These are phyloP conservation scores for Polyommatus icarus DNA, from an alignment of 2,888 invertebrate genomes.

Conservation along the genomic window DNA sequence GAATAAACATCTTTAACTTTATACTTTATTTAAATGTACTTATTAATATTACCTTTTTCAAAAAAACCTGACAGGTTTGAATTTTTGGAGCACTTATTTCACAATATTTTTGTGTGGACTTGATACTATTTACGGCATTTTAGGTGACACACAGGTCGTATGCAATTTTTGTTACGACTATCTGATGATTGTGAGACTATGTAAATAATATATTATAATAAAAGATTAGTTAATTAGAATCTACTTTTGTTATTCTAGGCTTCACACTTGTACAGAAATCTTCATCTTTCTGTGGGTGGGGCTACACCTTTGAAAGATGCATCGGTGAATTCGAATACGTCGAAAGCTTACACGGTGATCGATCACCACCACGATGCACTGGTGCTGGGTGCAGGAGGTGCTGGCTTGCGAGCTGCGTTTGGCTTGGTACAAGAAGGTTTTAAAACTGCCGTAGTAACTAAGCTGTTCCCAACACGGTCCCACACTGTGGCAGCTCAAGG, in stretches of 20 bases:
- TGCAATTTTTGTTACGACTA: background rate
- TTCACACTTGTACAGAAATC: constrained; percentile 65
- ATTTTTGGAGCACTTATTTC: constrained; percentile 3
- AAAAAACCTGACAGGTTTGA: background rate
- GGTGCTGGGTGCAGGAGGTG: constrained; percentile 98
- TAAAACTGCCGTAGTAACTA: constrained; percentile 98
- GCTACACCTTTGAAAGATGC: constrained; percentile 65
- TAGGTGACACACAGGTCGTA: background rate
- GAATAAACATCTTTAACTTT: background rate
- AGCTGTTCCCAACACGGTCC: constrained; percentile 98
- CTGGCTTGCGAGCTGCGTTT: constrained; percentile 97
- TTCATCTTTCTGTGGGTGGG: constrained; percentile 66
- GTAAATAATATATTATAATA: too few relatives aligned
- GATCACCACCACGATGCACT: constrained; percentile 99
- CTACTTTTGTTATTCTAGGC: constrained; percentile 57
- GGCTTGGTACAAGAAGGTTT: constrained; percentile 98
- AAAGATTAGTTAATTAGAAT: background rate
- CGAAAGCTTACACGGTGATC: constrained; percentile 91
- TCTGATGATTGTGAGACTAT: too few relatives aligned
- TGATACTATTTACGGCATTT: constrained; percentile 1
- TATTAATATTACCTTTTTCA: background rate
- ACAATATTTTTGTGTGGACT: constrained; percentile 20
- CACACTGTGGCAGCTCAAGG: constrained; percentile 99
- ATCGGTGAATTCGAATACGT: constrained; percentile 74
- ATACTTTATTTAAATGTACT: background rate